Base-by-base conservation (phyloP, 2,113 vertebrate species). In the Spilogale gracilis region DNA sequence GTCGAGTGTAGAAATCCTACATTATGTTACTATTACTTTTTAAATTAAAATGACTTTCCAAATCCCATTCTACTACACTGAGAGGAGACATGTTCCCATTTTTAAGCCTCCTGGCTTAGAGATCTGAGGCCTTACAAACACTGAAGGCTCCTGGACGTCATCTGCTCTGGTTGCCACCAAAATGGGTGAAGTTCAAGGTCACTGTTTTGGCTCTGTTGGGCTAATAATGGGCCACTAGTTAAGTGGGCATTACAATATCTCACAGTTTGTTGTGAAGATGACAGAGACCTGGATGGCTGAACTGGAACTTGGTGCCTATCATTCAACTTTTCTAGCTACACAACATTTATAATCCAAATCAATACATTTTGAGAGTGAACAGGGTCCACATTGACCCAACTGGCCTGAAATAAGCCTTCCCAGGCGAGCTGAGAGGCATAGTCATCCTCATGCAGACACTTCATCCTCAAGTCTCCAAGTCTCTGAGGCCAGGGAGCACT, bases 21-120 rank as follows among this genome's bases (percentile, higher is more conserved):
- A 58, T 87, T 43, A 78, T 38, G 9, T 79, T 93, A 88, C 54
- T 43, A 76, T 9, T 74, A 67, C 14, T 38, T 89, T 94, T 93
- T 20, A 74, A 67, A 67, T 54, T 54, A 80, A 95, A 87, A 43
- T 60, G 2, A 96, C 25, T 94, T 12, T n/a, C 10, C 50, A 73
- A 45, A 14, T 80, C 23, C 17, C 27, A 30, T 50, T 81, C 50
- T 93, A 21, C 18, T 87, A 67, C 20, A 25, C n/a, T 84, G 63
- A 69, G 1, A 76, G 30, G 1, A 76, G 30, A 73, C 17, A 76
- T 58, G 13, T 38, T 13, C 45, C 32, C 50, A 20, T 45, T 58
- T 71, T 85, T 43, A 21, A 92, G 10, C 9, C 52, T 67, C 32
- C 10, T 14, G 65, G 3, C 8, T 89, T 73, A 54, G 52, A 74